A percentile compares a stretch with the other conserved stretches of the same genome.
Evolutionary conservation across 2,797 vertebrate genomes (phyloP).

Genomic region (Peromyscus attwateri): DNA sequence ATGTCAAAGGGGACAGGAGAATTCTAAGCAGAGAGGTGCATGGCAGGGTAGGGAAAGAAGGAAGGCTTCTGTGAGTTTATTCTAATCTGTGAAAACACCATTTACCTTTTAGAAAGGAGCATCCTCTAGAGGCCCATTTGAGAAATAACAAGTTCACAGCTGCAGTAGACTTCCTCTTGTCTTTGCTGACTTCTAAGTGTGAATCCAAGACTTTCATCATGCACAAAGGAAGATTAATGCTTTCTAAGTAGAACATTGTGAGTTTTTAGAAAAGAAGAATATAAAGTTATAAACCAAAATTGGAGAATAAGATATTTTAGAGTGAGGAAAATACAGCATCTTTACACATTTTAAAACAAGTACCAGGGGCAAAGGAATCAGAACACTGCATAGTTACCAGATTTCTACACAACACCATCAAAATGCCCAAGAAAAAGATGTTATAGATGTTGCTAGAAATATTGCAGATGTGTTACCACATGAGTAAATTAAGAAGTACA

Average conservation of each 20-base stretch:
- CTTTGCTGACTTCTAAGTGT: background rate
- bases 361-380: background rate
- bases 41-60: too few relatives aligned
- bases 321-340: background rate
- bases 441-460: background rate
- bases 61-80: background rate
- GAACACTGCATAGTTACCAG: background rate
- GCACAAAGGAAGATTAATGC: background rate
- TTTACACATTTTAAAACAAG: background rate
- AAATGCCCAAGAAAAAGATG: background rate
- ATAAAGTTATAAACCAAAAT: background rate
- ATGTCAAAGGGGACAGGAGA: background rate
- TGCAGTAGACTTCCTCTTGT: background rate
- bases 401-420: background rate
- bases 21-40: rapidly evolving
- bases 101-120: background rate
- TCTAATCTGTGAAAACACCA: background rate
- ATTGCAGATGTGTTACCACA: background rate
- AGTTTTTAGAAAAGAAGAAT: background rate
- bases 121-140: background rate
- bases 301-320: background rate
- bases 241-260: background rate
- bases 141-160: background rate
- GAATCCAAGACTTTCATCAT: background rate
- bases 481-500: background rate